Base-by-base conservation (phyloP, 2,113 vertebrate species). In the Dasyornis broadbenti region DNA sequence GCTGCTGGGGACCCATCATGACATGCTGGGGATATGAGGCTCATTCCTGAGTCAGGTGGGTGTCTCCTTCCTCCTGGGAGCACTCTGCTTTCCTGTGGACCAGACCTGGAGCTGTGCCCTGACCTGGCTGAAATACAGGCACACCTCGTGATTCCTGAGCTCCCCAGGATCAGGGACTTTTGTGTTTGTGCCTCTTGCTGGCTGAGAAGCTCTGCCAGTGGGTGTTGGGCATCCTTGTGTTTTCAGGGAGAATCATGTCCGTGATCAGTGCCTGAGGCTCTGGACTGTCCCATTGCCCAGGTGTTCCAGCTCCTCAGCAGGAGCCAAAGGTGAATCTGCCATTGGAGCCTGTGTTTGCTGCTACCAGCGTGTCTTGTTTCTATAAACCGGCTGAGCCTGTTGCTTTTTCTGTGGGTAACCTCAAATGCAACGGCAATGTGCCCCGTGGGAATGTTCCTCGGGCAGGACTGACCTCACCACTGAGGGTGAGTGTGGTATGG, bases 401-500 rank as follows among this genome's bases (percentile, higher is more conserved):
- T 85, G 0, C 3, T 72, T 65, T 54, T 60, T 27, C 71, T 68
- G 24, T 47, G 88, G 52, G n/a, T 21, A 23, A 57, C 45, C 73
- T 33, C 50, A 8, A 10, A 13, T 20, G 13, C 59, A 71, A 11
- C 24, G 42, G 0, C 33, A 11, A 14, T 1, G 17, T 16, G n/a
- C 40, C 22, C 9, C 31, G 22, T 35, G 89, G 79, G 57, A 72
- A 3, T 1, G 22, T 11, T 64, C 64, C 47, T 20, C 1, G 11
- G 20, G 68, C 13, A 73, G 82, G 12, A 4, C 65, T 50, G 61
- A 11, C 49, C 63, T 53, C 10, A 15, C 13, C 10, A 0, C 16
- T 0, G 8, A 2, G 42, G 39, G 2, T 10, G 53, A 33, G 54
- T 7, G 1, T 14, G 9, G 0, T 9, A 0, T 13, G 60, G 21